Base-by-base conservation (phyloP, 2,797 vertebrate species). In the Helicolenus hilgendorfi region DNA sequence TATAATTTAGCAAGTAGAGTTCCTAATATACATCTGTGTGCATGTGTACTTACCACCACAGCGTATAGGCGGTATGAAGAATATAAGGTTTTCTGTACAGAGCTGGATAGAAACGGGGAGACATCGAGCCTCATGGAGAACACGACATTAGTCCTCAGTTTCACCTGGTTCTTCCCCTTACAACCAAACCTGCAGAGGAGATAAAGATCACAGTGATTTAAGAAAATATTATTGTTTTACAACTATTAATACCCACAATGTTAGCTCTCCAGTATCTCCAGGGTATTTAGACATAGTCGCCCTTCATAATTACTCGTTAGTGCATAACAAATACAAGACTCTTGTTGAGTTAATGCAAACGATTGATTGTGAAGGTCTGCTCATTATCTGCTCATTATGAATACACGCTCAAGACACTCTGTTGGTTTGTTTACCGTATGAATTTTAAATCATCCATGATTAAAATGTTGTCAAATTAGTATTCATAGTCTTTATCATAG, bases 71-170 rank as follows among this genome's bases (percentile, higher is more conserved):
- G 96, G 89, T 98, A 99, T 67, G 94, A 96, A 1, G 92, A 97
- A 80, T 97, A 98, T 53, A 89, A 94, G 4, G 77, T 79, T 0
- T 92, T 95, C 67, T 91, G 91, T 60, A 35, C 77, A 11, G 88
- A 90, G 11, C 93, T 84, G 82, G 97, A 95, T 4, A 97, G 91
- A 68, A 98, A 98, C 7, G 95, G 96, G 24, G 93, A 95, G 56
- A 98, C 96, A 75, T 98, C 96, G 36, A 98, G 95, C 24, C 96
- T 93, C 79, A 96, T 94, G 0, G 98, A 97, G 62, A 98, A 99
- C 31, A 38, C 64, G 2, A 98, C 96, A 0, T 97, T 93, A 0
- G 97, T 98, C 38, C 94, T 97, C 82, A 99, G 96, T 83, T 99
- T 98, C 86, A 96, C 97, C 89, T 97, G 97, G 58, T 89, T 73